Percentiles rank a stretch among this genome's conserved stretches.
Evolutionary conservation across 2,797 vertebrate genomes (phyloP).

Genomic region (Sebastes kiyomatsui): DNA sequence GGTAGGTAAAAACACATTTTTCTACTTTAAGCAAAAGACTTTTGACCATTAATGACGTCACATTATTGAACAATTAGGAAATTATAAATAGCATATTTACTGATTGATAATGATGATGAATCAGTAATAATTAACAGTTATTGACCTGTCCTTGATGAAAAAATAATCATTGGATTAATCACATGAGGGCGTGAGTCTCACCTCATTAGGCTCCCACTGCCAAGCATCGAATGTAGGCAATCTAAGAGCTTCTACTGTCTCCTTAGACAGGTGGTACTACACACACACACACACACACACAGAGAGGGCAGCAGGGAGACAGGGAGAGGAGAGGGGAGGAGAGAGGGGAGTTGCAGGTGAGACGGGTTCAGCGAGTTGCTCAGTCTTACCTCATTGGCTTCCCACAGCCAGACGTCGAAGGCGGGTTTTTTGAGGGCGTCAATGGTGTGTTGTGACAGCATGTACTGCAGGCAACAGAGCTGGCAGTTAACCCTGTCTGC

Average conservation of each 20-base stretch:
- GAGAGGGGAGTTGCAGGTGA: slow-evolving; percentile 28
- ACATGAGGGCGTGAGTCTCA: slow-evolving; percentile 64
- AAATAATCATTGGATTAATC: neutral
- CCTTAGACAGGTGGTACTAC: slow-evolving; percentile 92
- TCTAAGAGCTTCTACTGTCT: slow-evolving; percentile 91
- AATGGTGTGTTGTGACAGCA: slow-evolving; percentile 89
- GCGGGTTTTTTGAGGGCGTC: slow-evolving; percentile 89
- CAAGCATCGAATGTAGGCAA: slow-evolving; percentile 94
- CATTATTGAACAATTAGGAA: neutral
- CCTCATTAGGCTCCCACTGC: slow-evolving; percentile 97
- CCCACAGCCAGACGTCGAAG: slow-evolving; percentile 92
- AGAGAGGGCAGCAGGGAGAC: slow-evolving; percentile 17
- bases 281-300: slow-evolving; percentile 48
- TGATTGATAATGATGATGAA: neutral
- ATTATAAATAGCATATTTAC: neutral
- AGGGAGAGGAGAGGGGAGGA: neutral
- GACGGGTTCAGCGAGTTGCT: slow-evolving; percentile 13
- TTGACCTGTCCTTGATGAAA: neutral
- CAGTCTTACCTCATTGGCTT: slow-evolving; percentile 88
- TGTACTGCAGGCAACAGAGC: slow-evolving; percentile 82
- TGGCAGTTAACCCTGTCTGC: slow-evolving; percentile 59
- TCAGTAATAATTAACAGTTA: neutral
- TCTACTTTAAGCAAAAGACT: neutral
- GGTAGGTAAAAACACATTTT: neutral
- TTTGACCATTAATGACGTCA: neutral